Evolutionary conservation across 2,797 vertebrate species (phyloP).

Genomic region (Sebastes taczanowskii): DNA sequence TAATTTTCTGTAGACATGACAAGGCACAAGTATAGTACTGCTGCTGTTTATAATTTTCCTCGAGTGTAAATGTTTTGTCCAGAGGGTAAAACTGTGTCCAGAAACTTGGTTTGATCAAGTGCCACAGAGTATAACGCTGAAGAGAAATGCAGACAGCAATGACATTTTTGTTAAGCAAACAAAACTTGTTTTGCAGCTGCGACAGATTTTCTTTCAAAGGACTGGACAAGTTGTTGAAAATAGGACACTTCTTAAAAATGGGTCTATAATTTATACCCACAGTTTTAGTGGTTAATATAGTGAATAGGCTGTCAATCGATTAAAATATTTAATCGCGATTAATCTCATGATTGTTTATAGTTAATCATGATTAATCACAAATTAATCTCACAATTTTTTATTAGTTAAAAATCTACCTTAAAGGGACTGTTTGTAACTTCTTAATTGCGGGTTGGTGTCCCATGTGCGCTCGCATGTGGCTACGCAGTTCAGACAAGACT

Average conservation of each 20-base stretch:
- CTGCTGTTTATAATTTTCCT: constrained; percentile 27
- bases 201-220: constrained; percentile 18
- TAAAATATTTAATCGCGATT: neutral
- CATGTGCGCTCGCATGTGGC: too few species aligned
- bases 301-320: neutral
- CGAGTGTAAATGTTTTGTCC: constrained; percentile 43
- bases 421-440: too few species aligned
- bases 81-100: constrained; percentile 34
- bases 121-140: constrained; percentile 32
- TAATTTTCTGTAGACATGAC: neutral
- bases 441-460: too few species aligned
- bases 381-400: too few species aligned
- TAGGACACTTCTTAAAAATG: neutral
- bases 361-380: neutral
- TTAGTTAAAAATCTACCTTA: too few species aligned
- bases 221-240: constrained; percentile 1
- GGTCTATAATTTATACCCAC: neutral
- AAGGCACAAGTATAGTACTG: neutral
- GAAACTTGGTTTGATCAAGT: constrained; percentile 51
- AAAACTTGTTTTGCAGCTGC: constrained; percentile 20
- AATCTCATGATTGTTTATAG: neutral
- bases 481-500: too few species aligned
- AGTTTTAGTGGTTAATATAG: neutral
- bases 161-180: constrained; percentile 31
- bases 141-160: constrained; percentile 35